Base-by-base conservation (phyloP, 2,113 vertebrate species). In the Edolisoma coerulescens region DNA sequence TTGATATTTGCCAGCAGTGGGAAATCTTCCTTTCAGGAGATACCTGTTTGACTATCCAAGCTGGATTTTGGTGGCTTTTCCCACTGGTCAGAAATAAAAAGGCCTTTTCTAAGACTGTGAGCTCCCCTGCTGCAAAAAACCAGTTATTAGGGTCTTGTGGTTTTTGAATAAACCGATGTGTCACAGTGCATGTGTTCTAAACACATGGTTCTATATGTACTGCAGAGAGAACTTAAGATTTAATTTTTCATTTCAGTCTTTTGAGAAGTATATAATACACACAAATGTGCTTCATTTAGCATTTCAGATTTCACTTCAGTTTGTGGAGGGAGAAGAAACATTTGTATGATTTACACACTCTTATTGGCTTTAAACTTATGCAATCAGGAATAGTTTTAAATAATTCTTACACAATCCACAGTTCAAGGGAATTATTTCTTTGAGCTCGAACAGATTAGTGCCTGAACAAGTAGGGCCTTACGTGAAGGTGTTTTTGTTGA, bases 121-220 rank as follows among this genome's bases (percentile, higher is more conserved):
- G 50, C 13, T 35, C 3, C 35, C 19, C 35, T 78, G 23, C 32
- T 85, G 61, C 49, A 87, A 49, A 75, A 85, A 45, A 15, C 2
- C 22, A 30, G 13, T 76, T 85, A 11, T 52, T 67, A 30, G 19
- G 3, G 5, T 30, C 22, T 60, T 1, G 0, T 53, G 11, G 4
- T 70, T 90, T 91, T 39, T 73, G 28, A 69, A 24, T 65, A 19
- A 82, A 24, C 16, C 53, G 56, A 56, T 22, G 4, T 47, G 37
- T n/a, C 84, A 37, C 65, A 56, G 14, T 19, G 7, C 2, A 0
- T 37, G 17, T 13, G 1, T 87, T 87, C 13, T 32, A 65, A 86
- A 27, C 5, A 27, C 1, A 0, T 49, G 10, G 14, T 54, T 87
- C 26, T 59, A 11, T n/a, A 37, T 23, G 9, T 49, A 20, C 37